Conservation (phyloP, 2,888 invertebrate genomes). For the Aporophyla lueneburgensis region DNA sequence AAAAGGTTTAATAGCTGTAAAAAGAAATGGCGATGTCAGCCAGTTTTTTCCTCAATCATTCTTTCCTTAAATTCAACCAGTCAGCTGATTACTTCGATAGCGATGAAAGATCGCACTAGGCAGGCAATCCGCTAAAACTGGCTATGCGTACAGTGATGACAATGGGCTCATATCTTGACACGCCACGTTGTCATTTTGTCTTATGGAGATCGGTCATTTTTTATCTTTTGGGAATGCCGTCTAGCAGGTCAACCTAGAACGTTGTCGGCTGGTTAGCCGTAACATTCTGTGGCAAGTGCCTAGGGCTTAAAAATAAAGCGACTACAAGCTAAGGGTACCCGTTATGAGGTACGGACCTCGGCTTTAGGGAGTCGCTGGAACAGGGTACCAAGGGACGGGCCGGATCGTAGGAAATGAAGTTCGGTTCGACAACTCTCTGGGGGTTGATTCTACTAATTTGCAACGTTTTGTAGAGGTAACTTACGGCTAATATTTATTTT, state of each 20-base stretch:
- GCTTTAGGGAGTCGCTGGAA: too few relatives aligned
- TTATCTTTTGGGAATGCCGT: too few relatives aligned
- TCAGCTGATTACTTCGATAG: neutral
- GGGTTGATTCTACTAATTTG: too few relatives aligned
- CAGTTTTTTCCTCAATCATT: slow-evolving; percentile 8
- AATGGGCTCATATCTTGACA: neutral
- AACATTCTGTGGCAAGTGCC: too few relatives aligned
- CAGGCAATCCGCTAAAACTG: neutral
- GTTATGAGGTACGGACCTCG: too few relatives aligned
- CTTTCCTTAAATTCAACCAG: neutral
- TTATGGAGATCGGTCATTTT: neutral
- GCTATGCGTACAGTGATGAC: neutral
- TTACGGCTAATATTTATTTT: neutral
- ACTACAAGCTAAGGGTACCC: too few relatives aligned
- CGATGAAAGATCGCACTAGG: neutral
- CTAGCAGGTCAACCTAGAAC: too few relatives aligned
- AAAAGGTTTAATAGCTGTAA: neutral
- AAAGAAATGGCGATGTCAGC: slow-evolving; percentile 11
- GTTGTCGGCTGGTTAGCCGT: too few relatives aligned
- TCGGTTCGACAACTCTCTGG: too few relatives aligned
- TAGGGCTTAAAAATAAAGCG: too few relatives aligned
- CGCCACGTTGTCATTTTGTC: neutral
- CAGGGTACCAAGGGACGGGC: too few relatives aligned
- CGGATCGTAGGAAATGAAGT: too few relatives aligned
- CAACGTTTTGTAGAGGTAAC: neutral